phyloP scores from a whole-genome alignment of 2,113 vertebrate species.

The Callorhinus ursinus region DNA sequence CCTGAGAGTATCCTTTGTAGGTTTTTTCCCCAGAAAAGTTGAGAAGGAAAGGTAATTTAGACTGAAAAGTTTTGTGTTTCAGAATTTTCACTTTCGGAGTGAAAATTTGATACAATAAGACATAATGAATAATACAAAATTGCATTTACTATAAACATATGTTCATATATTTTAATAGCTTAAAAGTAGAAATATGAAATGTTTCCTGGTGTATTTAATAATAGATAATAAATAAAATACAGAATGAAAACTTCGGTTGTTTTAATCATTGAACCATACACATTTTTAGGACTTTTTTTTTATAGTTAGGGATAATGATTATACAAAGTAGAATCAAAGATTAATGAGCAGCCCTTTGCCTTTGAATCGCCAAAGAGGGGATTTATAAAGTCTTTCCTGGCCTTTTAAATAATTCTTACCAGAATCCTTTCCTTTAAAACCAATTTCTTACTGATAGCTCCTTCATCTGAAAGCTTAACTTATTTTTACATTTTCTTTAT shows the following conservation, averaged over 20 bases:
- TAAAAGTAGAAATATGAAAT: constrained; percentile 7
- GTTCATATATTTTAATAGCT: background rate
- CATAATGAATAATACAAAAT: background rate
- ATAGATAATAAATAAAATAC: background rate
- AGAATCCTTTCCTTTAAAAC: constrained; percentile 1
- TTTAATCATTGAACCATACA: background rate
- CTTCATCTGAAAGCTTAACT: constrained; percentile 27
- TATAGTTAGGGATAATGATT: background rate
- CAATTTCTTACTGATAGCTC: background rate
- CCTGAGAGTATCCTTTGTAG: background rate
- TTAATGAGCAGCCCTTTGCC: background rate
- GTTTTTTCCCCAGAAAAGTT: constrained; percentile 29
- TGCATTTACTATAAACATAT: constrained; percentile 11
- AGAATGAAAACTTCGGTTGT: background rate
- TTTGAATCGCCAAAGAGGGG: background rate
- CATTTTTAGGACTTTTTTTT: background rate
- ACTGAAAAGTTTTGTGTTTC: background rate
- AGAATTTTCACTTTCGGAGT: constrained; percentile 21
- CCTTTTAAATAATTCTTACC: constrained; percentile 31
- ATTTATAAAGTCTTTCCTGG: background rate
- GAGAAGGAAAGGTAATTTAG: constrained; percentile 10
- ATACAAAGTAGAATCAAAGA: background rate
- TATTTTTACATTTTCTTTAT: constrained; percentile 36
- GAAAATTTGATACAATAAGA: constrained; percentile 1
- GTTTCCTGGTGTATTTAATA: background rate